Evolutionary conservation across 2,113 vertebrate genomes (phyloP), one percentile per base, ranked within the genome.

Genomic region (Megaptera novaeangliae): DNA sequence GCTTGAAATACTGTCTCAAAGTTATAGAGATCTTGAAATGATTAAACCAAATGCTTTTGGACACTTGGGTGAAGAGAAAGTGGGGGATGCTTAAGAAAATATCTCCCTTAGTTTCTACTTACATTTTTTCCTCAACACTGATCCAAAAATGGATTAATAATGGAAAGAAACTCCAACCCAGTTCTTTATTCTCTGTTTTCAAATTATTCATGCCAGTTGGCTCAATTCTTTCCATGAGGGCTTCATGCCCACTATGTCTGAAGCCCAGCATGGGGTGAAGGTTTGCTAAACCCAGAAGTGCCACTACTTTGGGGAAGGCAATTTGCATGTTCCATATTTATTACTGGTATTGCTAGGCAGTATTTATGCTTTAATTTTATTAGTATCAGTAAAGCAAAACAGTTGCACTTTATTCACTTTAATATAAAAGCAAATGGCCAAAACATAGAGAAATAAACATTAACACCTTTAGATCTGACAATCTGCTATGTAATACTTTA

Each of bases 361-460:
- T 71, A 93, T 83, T 94, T 88, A 49, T 61, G 41, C 66, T 96
- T 95, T 91, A 44, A 78, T 66, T 83, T 94, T 88, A 91, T 88
- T 84, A 15, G 29, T 55, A 34, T 41, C 68, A 90, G 15, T 93
- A 94, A 84, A 69, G 25, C 41, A 75, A 85, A 88, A 27, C 23
- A 5, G 15, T 29, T 91, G 27, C 2, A 39, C 29, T 75, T 97
- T 36, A 88, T 55, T 69, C 29, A 68, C 12, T 82, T 75, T 59
- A 82, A 44, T 84, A 55, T 78, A 88, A 88, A 74, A 81, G 34
- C 18, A 89, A 93, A 82, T 46, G 41, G 39, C 5, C 15, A 88
- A 63, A 83, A 78, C 11, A 81, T 29, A 66, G 3, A 61, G 15
- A 91, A 68, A 69, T 69, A 68, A 75, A 88, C 49, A 88, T 91